phyloP scores from a whole-genome alignment of 2,113 vertebrate genomes.

The Mormyrus iriodes region DNA sequence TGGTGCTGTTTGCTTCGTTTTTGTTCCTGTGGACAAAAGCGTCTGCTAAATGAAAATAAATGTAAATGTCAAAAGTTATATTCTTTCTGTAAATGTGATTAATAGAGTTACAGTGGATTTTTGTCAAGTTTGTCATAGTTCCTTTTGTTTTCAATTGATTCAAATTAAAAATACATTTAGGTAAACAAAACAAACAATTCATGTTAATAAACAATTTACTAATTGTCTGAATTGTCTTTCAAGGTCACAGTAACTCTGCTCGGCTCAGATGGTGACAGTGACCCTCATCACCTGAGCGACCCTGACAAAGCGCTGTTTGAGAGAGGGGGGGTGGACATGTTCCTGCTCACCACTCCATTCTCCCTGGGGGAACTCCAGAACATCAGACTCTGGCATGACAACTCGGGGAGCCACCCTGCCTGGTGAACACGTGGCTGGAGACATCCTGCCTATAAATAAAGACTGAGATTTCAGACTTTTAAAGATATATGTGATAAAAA shows the following conservation, averaged over 20 bases:
- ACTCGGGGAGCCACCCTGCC: conserved; percentile 76
- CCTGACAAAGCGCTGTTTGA: conserved; percentile 72
- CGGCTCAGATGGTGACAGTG: conserved; percentile 81
- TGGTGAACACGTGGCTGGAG: conserved; percentile 60
- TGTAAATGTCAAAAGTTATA: too few relatives aligned
- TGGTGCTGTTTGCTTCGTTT: neutral
- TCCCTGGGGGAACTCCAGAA: conserved; percentile 79
- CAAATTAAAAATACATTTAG: neutral
- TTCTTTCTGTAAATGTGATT: too few relatives aligned
- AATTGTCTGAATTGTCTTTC: neutral
- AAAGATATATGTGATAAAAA: neutral
- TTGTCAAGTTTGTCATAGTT: neutral
- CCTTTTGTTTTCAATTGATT: neutral
- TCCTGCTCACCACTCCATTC: conserved; percentile 82
- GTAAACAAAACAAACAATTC: neutral
- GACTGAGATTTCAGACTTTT: neutral
- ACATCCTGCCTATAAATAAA: neutral
- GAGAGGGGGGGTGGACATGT: conserved; percentile 78
- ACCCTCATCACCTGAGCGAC: conserved; percentile 81
- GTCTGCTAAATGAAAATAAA: too few relatives aligned
- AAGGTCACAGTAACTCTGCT: conserved; percentile 81
- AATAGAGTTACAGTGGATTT: neutral
- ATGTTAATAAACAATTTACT: neutral
- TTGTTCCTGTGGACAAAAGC: neutral
- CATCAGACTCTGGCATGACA: conserved; percentile 89